Base-by-base conservation (phyloP, 2,888 invertebrate genomes). In the Electrophaes corylata region DNA sequence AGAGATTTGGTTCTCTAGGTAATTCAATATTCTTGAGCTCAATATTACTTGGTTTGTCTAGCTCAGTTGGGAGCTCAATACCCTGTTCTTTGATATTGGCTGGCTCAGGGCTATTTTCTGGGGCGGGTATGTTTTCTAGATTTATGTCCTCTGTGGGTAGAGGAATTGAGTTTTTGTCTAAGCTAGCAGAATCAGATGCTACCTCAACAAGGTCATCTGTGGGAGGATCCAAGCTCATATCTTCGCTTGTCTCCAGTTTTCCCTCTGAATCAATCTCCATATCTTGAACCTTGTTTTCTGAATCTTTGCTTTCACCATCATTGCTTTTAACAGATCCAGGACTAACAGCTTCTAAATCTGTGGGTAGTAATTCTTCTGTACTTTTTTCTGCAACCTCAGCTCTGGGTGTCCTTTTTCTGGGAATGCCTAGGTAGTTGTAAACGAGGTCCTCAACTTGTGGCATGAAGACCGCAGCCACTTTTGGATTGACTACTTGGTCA, bases 401-500 rank as follows among this genome's bases (percentile, higher is more conserved):
- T n/a, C 70, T 67, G 1, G 75, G 61, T 1, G 68, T 60, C 64
- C 93, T 93, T 37, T 96, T 96, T 67, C 94, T 94, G 53, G 96
- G 94, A 47, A 98, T 93, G 0, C 97, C 97, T 41, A 98, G 87
- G 81, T 95, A 96, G 80, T 96, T 96, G 78, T 97, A 98, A 0
- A 98, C 96, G 12, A 97, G 94, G 72, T 97, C 96, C 84, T 98
- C 97, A 6, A 98, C 96, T 92, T 96, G 95, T 0, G 98, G 97
- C 77, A 96, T 95, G 80, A 98, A 97, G 10, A 97, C 94, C 2
- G 96, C 94, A 64, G 95, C 94, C 5, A 98, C 96, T 92, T 98
- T 98, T 0, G 98, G 97, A 83, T 98, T 97, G 0, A 98, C 97
- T 0, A 98, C 98, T 92, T 99, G 98, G 79, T 98, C 98, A 0